A percentile compares a stretch with the other conserved stretches of the same genome.
phyloP scores from a whole-genome alignment of 2,113 vertebrate species.

The Ascaphus truei region DNA sequence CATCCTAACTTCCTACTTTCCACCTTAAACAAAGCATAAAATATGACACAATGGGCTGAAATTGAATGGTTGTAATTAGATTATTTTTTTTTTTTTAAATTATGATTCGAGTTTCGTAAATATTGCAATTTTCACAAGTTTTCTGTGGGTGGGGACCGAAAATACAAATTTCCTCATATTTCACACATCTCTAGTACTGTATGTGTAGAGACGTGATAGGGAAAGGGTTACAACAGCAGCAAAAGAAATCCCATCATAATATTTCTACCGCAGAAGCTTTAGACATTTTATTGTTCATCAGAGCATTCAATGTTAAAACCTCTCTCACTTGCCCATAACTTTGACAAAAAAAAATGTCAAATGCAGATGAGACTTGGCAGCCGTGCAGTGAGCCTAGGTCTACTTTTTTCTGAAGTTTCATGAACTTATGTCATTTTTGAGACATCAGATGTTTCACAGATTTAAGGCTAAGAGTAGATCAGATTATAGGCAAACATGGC shows the following conservation, averaged over 20 bases:
- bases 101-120: too few relatives aligned
- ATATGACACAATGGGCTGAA: too few relatives aligned
- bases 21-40: too few relatives aligned
- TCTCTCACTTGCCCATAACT: slow-evolving; percentile 1
- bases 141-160: not conserved
- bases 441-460: slow-evolving; percentile 15
- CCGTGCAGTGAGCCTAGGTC: too few relatives aligned
- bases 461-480: not conserved
- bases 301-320: slow-evolving; percentile 16
- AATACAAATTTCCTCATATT: not conserved
- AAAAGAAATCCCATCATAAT: not conserved
- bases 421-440: slow-evolving; percentile 4
- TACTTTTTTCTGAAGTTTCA: too few relatives aligned
- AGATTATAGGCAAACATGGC: slow-evolving; percentile 18
- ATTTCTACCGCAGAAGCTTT: not conserved
- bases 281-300: slow-evolving; percentile 17
- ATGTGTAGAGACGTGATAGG: not conserved
- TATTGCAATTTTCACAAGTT: too few relatives aligned
- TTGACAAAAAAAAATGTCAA: too few relatives aligned
- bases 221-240: not conserved
- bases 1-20: too few relatives aligned
- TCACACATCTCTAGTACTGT: not conserved
- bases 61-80: too few relatives aligned
- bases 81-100: too few relatives aligned
- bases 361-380: too few relatives aligned